A percentile compares a stretch with the other conserved stretches of the same genome.
phyloP scores from a whole-genome alignment of 2,797 vertebrate genomes.

The Menidia menidia region DNA sequence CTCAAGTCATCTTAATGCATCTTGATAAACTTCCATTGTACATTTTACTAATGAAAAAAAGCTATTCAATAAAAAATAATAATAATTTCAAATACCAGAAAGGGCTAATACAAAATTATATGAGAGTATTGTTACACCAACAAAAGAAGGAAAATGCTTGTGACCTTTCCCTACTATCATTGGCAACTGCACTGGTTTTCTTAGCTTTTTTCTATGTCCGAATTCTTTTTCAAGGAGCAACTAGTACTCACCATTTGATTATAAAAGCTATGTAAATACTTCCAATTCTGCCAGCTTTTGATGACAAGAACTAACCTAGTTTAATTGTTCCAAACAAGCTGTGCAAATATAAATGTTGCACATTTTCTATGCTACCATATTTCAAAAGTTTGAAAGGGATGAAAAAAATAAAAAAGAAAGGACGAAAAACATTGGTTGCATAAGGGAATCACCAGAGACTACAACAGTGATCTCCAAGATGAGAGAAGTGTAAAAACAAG shows the following conservation, averaged over 20 bases:
- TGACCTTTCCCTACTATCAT: neutral
- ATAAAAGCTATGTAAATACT: neutral
- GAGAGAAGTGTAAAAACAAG: neutral
- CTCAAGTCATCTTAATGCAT: constrained; percentile 11
- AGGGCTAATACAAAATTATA: neutral
- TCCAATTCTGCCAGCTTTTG: neutral
- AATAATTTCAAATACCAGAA: neutral
- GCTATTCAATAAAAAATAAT: neutral
- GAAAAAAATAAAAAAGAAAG: neutral
- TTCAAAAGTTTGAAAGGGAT: neutral
- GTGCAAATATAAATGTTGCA: neutral
- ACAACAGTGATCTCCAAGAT: no score
- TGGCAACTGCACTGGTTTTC: neutral
- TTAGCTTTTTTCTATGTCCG: neutral
- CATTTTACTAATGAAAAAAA: neutral
- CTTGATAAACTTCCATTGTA: no score
- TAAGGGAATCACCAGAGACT: no score
- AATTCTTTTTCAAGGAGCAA: neutral
- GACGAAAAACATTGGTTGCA: neutral
- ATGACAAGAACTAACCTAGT: neutral
- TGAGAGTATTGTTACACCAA: neutral
- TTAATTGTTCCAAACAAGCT: neutral
- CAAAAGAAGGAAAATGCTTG: neutral
- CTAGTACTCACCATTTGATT: neutral
- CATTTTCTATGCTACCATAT: neutral